Evolutionary conservation across 1,140 invertebrate genomes (phyloP).

Genomic region (Leucophenga varia): DNA sequence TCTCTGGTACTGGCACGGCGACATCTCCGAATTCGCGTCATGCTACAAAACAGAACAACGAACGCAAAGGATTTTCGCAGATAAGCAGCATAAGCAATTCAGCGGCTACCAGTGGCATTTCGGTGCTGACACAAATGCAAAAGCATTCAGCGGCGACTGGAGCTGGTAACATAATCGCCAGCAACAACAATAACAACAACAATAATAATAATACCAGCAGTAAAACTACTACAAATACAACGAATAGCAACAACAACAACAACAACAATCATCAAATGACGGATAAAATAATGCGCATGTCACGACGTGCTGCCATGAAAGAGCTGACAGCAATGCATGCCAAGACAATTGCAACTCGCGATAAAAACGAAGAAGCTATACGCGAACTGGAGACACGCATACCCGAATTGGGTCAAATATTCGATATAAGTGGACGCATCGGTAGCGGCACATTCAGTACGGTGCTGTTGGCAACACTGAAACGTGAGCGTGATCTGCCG

Average conservation of each 20-base stretch:
- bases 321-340: conserved; percentile 24
- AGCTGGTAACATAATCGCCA: no score
- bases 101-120: no score
- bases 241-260: no score
- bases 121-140: no score
- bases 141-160: conserved; percentile 1
- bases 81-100: not conserved
- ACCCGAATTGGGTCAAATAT: conserved; percentile 66
- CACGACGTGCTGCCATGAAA: conserved; percentile 22
- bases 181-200: no score
- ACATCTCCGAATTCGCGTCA: no score
- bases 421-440: conserved; percentile 69
- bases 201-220: no score
- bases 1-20: conserved; percentile 1
- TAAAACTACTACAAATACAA: no score
- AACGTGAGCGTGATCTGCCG: conserved; percentile 56
- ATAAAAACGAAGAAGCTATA: conserved; percentile 55
- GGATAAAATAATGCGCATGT: conserved; percentile 23
- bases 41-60: no score
- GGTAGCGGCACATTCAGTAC: conserved; percentile 84
- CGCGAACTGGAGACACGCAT: conserved; percentile 60
- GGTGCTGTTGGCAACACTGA: conserved; percentile 73
- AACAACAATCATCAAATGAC: no score
- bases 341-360: conserved; percentile 15
- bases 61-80: not conserved